Evolutionary conservation across 92 coral and sea anemone species (phyloP), one percentile per base, ranked within the genome.

Genomic region (Pocillopora meandrina): DNA sequence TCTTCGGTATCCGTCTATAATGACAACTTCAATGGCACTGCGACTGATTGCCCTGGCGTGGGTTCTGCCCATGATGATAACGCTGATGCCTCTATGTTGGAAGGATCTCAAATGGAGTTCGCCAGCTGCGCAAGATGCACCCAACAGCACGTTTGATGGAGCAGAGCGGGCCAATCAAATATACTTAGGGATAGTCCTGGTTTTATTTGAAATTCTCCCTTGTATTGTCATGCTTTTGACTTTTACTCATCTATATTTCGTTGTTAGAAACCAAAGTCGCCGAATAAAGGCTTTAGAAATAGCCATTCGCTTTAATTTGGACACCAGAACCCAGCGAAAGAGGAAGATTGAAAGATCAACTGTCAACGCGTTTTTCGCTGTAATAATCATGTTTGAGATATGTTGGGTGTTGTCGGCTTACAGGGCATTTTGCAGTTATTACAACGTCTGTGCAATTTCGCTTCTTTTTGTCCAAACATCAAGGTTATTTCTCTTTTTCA

Each of bases 21-120:
- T 84, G 88, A 67, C 77, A 0, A 73, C 23, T 23, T 18, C 15
- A 20, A 34, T 47, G 31, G 56, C 84, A 3, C 56, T 13, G 12
- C 69, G 55, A 20, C 31, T 83, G 20, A 73, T 89, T 20, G 85
- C 88, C 1, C 2, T 75, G 12, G 85, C 89, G 3, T 89, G 92
- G 92, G 52, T 18, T 20, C 61, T 83, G 17, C 80, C 89, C n/a
- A 60, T 71, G 19, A 21, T 89, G 20, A 18, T 72, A 19, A 74
- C 91, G 15, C 84, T 89, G 75, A 18, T 89, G 58, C 89, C 92
- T 12, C 85, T 89, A 33, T 19, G 66, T 31, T 89, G 88, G 91
- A 84, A 71, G 85, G 72, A 77, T 65, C 57, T 35, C 52, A 42
- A 42, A 42, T 42, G 52, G 52, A 42, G 52, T 42, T 42, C 8